Conservation (phyloP, 2,797 vertebrate species). For the Argentina silus region DNA sequence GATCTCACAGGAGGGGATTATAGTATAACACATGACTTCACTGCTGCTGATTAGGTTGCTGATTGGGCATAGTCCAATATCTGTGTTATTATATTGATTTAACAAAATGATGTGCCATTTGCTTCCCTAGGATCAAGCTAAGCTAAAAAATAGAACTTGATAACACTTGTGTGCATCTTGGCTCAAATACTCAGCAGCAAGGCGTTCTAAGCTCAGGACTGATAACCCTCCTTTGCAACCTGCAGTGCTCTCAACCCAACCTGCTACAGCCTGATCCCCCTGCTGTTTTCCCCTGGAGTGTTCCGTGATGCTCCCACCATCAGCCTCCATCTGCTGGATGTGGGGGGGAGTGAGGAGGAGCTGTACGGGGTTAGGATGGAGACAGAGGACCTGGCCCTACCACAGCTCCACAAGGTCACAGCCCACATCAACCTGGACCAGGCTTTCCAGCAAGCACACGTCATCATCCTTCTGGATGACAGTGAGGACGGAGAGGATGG, state of each 20-base stretch:
- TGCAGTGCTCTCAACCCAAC: conserved; percentile 80
- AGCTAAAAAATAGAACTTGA: neutral
- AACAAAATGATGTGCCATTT: no score
- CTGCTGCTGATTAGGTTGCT: neutral
- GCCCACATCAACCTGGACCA: conserved; percentile 71
- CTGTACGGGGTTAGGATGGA: conserved; percentile 76
- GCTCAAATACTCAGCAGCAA: neutral
- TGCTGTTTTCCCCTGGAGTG: conserved; percentile 79
- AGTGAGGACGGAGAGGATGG: neutral
- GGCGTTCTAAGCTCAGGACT: neutral
- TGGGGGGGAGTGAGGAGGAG: conserved; percentile 49
- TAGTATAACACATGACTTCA: no score
- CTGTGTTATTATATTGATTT: no score
- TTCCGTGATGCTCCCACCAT: conserved; percentile 75
- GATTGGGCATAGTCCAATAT: no score
- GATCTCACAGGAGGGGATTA: no score
- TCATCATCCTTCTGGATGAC: conserved; percentile 86
- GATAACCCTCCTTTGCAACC: conserved; percentile 18
- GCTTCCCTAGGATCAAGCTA: no score
- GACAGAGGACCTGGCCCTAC: conserved; percentile 77
- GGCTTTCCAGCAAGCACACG: conserved; percentile 83
- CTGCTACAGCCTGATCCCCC: conserved; percentile 82
- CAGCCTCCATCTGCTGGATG: conserved; percentile 86
- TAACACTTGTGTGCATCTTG: neutral
- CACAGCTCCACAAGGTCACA: conserved; percentile 77